A percentile compares a stretch with the other conserved stretches of the same genome.
Evolutionary conservation across 2,888 invertebrate genomes (phyloP).

Genomic region (Mactromeris polynyma): DNA sequence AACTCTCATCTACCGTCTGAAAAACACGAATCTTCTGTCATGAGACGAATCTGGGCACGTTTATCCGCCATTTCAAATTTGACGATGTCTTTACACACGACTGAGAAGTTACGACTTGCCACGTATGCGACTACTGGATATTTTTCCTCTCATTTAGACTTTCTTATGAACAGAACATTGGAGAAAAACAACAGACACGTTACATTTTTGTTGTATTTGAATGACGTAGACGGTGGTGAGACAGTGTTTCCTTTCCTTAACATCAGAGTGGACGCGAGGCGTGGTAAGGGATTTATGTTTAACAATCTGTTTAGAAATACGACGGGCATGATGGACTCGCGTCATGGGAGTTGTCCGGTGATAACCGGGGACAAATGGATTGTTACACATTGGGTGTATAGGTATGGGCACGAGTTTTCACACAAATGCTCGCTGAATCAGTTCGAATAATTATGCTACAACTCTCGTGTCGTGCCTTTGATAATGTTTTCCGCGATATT

Average conservation of each 20-base stretch:
- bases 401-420: constrained; percentile 12
- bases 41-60: neutral
- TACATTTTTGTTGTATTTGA: constrained; percentile 17
- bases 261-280: neutral
- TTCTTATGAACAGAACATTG: neutral
- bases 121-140: constrained; percentile 15
- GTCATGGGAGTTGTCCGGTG: constrained; percentile 4
- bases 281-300: neutral
- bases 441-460: neutral
- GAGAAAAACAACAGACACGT: neutral
- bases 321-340: neutral
- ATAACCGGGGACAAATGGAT: constrained; percentile 18
- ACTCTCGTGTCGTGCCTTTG: too few species aligned
- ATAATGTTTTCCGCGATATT: too few species aligned
- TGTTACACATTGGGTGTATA: constrained; percentile 8
- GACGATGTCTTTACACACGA: neutral
- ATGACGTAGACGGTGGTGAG: constrained; percentile 15
- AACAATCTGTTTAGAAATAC: neutral
- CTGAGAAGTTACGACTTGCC: neutral
- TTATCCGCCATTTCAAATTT: constrained; percentile 6
- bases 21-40: neutral
- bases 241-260: constrained; percentile 22
- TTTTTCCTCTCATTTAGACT: constrained; percentile 9
- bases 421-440: constrained; percentile 9
- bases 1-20: neutral